phyloP scores from a whole-genome alignment of 2,113 vertebrate species.

The Microtus ochrogaster region DNA sequence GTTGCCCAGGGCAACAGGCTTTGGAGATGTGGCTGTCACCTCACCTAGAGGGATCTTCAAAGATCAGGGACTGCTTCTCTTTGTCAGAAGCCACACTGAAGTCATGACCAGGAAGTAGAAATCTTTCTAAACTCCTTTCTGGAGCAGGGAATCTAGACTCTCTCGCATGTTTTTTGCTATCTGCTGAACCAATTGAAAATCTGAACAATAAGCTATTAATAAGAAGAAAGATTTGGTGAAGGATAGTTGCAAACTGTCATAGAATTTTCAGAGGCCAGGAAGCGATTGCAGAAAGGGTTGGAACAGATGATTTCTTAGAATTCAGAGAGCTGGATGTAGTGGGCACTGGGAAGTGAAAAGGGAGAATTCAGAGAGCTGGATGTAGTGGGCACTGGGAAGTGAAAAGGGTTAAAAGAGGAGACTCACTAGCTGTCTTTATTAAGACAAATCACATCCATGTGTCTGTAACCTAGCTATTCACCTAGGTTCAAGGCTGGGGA shows the following conservation, averaged over 20 bases:
- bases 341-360: neutral
- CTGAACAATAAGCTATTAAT: slow-evolving; percentile 3
- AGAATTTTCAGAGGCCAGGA: neutral
- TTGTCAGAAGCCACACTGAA: neutral
- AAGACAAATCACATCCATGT: neutral
- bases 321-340: neutral
- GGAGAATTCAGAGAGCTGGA: neutral
- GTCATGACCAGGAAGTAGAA: neutral
- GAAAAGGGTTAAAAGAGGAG: neutral
- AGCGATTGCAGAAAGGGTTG: neutral
- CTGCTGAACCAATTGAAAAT: neutral
- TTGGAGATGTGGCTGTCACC: neutral
- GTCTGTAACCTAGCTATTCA: neutral
- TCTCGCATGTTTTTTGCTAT: neutral
- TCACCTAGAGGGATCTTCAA: neutral
- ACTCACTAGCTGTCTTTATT: neutral
- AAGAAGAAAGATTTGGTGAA: neutral
- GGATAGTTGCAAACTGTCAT: neutral
- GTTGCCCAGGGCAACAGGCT: neutral
- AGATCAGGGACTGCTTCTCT: neutral
- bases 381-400: neutral
- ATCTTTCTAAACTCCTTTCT: neutral
- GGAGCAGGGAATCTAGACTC: neutral
- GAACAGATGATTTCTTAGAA: neutral
- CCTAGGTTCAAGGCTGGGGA: neutral